Base-by-base conservation (phyloP, 2,888 invertebrate genomes). In the Cephus sareptanus region DNA sequence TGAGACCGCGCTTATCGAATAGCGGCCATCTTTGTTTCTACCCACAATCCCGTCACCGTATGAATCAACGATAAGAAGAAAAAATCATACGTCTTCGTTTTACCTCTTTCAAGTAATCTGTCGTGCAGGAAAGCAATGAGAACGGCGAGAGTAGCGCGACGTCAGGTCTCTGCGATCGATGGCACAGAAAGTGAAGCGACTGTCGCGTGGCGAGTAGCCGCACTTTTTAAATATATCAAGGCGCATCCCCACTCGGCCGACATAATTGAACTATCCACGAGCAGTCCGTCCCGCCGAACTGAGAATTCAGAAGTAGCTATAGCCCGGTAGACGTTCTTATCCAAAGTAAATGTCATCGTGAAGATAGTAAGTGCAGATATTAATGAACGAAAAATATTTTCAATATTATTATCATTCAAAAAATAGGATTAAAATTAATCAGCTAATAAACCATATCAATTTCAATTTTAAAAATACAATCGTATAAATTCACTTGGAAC, bases 181-280 rank as follows among this genome's bases (percentile, higher is more conserved):
- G 56, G 56, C 56, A 56, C 56, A 15, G 56, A 56, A 56, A 56
- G 56, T 31, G 71, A 80, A 83, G 79, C 78, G 82, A 87, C 85
- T 86, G 84, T 80, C 83, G 81, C 80, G 81, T 85, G 81, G 77
- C 74, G 77, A 76, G 75, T 79, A 75, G 69, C 71, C 31, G 33
- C 71, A 33, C 31, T 71, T 71, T 33, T 71, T 71, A 71, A 71
- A 71, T 71, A 33, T 71, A 71, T 31, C 71, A 71, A 33, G 71
- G 56, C 31, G 71, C 71, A 71, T 71, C 71, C 71, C 71, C 71
- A 71, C 71, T 71, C 71, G 71, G 33, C 31, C 13, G 71, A 13
- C 71, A 13, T 71, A 15, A 71, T 71, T 33, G 23, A 71, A 71
- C 71, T 71, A 56, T 56, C 56, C 56, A 56, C 56, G 23, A 56